Base-by-base conservation (phyloP, 2,113 vertebrate genomes). In the Edolisoma coerulescens region DNA sequence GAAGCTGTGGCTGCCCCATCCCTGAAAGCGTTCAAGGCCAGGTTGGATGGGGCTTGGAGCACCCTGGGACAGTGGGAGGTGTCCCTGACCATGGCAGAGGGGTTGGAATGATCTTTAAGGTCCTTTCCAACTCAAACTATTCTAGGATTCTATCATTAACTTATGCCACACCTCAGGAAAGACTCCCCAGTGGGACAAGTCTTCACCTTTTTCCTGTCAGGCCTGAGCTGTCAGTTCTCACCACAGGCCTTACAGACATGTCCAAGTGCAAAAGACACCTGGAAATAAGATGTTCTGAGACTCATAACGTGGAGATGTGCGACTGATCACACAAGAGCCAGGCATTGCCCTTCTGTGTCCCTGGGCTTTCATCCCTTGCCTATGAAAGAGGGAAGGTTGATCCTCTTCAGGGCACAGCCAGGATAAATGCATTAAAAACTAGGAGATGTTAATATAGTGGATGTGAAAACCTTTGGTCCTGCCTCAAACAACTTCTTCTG, bases 31-130 rank as follows among this genome's bases (percentile, higher is more conserved):
- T 35, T 0, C n/a, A 47, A 32, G n/a, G n/a, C 17, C 53, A 60
- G n/a, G 7, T 0, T 18, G 39, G 39, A 75, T 0, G 0, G 9
- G n/a, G 4, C 14, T 41, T 26, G 17, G 69, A 75, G 30, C 30
- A 61, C 14, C 3, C 16, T 60, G 53, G 13, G 1, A 1, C 2
- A 35, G 13, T 54, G 24, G 11, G 32, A 68, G 3, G 39, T 35
- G n/a, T 30, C 28, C 39, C 20, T 45, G 33, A 0, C 45, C 24
- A 41, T 47, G 17, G 39, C 30, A 60, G 7, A 53, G 14, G 28
- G 11, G 7, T 24, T 75, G n/a, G 24, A 68, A 61, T 41, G 16
- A 13, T 32, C 21, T 60, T 32, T 39, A n/a, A 75, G 3, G 7
- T 45, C 33, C 7, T 52, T 60, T 60, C 13, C 30, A 68, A 24